phyloP scores from a whole-genome alignment of 2,113 vertebrate species.

The Xyrauchen texanus region DNA sequence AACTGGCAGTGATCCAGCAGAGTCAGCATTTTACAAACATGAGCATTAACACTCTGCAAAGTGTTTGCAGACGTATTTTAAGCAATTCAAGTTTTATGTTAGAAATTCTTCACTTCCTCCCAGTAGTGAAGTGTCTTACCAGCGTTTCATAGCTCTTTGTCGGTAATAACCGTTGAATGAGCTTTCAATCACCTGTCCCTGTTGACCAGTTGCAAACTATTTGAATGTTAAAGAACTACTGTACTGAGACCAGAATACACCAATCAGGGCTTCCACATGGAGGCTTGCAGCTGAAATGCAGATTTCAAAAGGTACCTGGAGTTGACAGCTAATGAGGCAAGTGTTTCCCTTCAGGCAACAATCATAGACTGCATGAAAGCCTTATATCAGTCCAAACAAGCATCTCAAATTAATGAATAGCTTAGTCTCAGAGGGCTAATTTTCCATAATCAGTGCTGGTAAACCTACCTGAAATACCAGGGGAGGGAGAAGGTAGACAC shows the following conservation, averaged over 20 bases:
- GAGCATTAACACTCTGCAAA: slow-evolving; percentile 8
- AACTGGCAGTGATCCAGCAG: slow-evolving; percentile 17
- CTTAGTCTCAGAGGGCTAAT: slow-evolving; percentile 75
- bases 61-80: slow-evolving; percentile 3
- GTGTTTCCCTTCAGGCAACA: slow-evolving; percentile 65
- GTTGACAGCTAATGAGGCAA: slow-evolving; percentile 71
- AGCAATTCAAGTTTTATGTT: slow-evolving; percentile 47
- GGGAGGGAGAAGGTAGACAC: slow-evolving; percentile 14
- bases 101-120: background rate
- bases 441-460: slow-evolving; percentile 75
- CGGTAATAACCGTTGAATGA: background rate
- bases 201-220: background rate
- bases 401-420: slow-evolving; percentile 79
- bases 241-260: background rate
- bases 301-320: slow-evolving; percentile 48
- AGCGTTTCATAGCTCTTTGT: background rate
- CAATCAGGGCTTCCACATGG: slow-evolving; percentile 16
- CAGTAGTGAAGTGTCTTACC: background rate
- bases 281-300: slow-evolving; percentile 31
- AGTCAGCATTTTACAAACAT: slow-evolving; percentile 30
- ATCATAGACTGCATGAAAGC: slow-evolving; percentile 64
- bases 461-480: slow-evolving; percentile 65
- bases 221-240: slow-evolving; percentile 5
- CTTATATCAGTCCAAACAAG: slow-evolving; percentile 78
- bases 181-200: slow-evolving; percentile 9